Evolutionary conservation across 2,888 invertebrate species (phyloP), one percentile per base, ranked within the genome.

Genomic region (Tineola bisselliella): DNA sequence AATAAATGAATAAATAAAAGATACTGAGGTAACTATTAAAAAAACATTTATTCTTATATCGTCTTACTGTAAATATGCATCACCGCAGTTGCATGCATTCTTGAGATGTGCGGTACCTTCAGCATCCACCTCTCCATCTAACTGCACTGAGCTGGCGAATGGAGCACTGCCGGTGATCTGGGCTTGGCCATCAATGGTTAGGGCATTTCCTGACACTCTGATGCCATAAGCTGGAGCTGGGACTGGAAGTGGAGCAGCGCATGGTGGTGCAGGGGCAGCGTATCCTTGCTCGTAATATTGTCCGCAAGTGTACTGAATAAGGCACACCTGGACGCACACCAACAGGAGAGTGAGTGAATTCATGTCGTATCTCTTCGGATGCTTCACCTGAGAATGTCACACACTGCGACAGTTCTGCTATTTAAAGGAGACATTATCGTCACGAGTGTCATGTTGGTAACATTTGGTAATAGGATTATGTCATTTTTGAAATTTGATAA

Each of bases 151-250:
- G 60, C 74, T 72, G 30, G 70, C 67, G 61, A 72, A 70, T 44
- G 75, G 74, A 30, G 74, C 68, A 60, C 69, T 69, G 59, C 75
- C 73, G 8, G 66, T 66, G 44, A 73, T 68, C 61, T 66, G 64
- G 30, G 71, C 69, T 54, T 64, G 66, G 62, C 73, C 67, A 59
- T 63, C 59, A 30, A 68, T 66, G 62, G 67, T 68, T 63, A 75
- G 63, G 61, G 69, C 69, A 10, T 73, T 68, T 4, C 67, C 63
- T 31, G 69, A 66, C 25, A 63, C 64, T 10, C 70, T 63, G 56
- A 68, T 64, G 38, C 72, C 72, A 33, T 67, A 62, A 59, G 11
- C 59, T 52, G n/a, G 54, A 19, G 12, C 6, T n/a, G n/a, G n/a
- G n/a, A n/a, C n/a, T n/a, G n/a, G n/a, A n/a, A n/a, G n/a, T n/a